A percentile compares a stretch with the other conserved stretches of the same genome.
Evolutionary conservation across 2,113 vertebrate species (phyloP).

Genomic region (Tinamus guttatus): DNA sequence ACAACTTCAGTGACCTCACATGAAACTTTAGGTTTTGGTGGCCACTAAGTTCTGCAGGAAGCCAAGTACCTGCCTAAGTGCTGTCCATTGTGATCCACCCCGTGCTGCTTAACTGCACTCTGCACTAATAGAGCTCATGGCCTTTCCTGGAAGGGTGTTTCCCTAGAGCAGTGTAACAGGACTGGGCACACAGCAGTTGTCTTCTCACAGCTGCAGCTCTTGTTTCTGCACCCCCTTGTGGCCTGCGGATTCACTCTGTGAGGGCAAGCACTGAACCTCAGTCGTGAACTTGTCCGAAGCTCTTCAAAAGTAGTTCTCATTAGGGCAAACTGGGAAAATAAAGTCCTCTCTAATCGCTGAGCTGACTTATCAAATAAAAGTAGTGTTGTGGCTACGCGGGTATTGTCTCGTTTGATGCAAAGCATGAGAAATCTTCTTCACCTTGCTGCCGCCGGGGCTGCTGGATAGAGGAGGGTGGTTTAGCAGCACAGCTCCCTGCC

Average conservation of each 20-base stretch:
- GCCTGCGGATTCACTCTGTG: background rate
- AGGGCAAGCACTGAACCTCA: background rate
- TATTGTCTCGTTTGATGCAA: background rate
- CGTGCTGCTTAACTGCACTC: background rate
- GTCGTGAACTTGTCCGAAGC: background rate
- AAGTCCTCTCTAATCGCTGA: background rate
- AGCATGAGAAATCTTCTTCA: conserved; percentile 5
- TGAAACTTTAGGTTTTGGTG: background rate
- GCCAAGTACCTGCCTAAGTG: background rate
- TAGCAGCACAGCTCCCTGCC: background rate
- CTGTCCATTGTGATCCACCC: background rate
- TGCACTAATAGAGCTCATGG: background rate
- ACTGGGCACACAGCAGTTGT: background rate
- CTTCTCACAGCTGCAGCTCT: background rate
- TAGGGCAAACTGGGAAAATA: background rate
- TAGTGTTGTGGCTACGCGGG: background rate
- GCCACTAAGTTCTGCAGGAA: background rate
- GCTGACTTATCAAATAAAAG: background rate
- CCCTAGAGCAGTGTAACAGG: background rate
- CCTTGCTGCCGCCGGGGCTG: background rate
- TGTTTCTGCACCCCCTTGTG: background rate
- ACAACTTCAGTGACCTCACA: background rate
- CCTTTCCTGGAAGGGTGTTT: background rate
- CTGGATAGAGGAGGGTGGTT: background rate
- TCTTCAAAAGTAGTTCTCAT: background rate